Percentiles rank a stretch among this genome's conserved stretches.
phyloP scores from a whole-genome alignment of 1,140 invertebrate genomes.

The Drosophila pruinosa region DNA sequence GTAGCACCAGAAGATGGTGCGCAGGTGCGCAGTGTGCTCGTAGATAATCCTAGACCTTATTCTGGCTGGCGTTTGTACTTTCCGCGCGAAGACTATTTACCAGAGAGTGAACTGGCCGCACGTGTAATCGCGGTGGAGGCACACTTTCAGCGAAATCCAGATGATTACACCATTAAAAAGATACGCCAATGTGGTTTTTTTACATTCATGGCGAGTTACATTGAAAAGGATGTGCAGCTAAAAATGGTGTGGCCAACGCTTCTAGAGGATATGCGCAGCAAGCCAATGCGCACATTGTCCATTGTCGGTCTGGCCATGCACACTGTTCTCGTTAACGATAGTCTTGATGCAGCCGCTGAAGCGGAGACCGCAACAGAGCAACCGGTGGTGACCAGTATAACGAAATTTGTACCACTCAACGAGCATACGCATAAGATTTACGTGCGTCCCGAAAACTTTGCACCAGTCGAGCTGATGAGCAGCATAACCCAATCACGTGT shows the following conservation, averaged over 20 bases:
- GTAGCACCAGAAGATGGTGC: slow-evolving; percentile 64
- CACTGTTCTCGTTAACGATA: slow-evolving; percentile 83
- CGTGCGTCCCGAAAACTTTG: slow-evolving; percentile 46
- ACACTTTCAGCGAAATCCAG: slow-evolving; percentile 74
- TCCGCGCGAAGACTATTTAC: slow-evolving; percentile 83
- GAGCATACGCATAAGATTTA: slow-evolving; percentile 55
- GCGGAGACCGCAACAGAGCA: not conserved
- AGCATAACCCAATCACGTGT: slow-evolving; percentile 40
- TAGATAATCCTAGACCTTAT: slow-evolving; percentile 82
- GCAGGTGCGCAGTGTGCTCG: slow-evolving; percentile 48
- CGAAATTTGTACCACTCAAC: slow-evolving; percentile 32
- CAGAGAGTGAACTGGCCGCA: slow-evolving; percentile 71
- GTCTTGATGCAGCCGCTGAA: slow-evolving; percentile 24
- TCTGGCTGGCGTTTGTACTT: slow-evolving; percentile 87
- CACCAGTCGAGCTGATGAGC: slow-evolving; percentile 42
- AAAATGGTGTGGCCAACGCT: slow-evolving; percentile 84
- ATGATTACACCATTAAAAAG: slow-evolving; percentile 81
- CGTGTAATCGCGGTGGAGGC: slow-evolving; percentile 83
- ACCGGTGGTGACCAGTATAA: not conserved
- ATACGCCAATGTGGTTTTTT: slow-evolving; percentile 83
- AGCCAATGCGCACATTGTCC: slow-evolving; percentile 84
- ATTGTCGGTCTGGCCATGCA: slow-evolving; percentile 87
- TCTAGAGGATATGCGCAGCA: slow-evolving; percentile 84
- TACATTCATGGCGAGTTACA: slow-evolving; percentile 83
- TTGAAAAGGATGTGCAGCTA: slow-evolving; percentile 84